Conservation (phyloP, 2,888 invertebrate genomes). For the Formica aserva region DNA sequence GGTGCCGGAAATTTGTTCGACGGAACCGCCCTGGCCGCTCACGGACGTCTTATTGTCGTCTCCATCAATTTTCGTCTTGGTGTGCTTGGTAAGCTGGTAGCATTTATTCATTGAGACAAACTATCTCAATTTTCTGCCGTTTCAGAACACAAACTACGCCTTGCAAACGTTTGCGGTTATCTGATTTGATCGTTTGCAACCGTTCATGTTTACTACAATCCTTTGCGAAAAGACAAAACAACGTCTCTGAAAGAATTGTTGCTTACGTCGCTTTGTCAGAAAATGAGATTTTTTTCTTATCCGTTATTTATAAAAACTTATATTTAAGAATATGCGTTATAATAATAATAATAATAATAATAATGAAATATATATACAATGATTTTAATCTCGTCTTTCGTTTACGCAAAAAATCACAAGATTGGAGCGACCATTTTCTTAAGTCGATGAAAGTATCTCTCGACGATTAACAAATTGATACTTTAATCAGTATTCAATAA, state of each 20-base stretch:
- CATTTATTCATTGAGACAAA: slow-evolving; percentile 14
- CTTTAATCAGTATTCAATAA: not conserved
- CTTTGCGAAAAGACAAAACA: not conserved
- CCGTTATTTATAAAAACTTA: not conserved
- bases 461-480: slow-evolving; percentile 8
- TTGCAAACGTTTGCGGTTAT: slow-evolving; percentile 2
- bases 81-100: slow-evolving; percentile 87
- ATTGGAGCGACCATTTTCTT: not conserved
- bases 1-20: slow-evolving; percentile 99
- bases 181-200: not conserved
- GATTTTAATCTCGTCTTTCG: not conserved
- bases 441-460: not conserved
- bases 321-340: not conserved
- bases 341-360: not conserved
- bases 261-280: not conserved
- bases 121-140: not conserved
- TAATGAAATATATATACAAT: not conserved
- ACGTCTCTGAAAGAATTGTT: not conserved
- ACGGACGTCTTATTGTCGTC: slow-evolving; percentile 95
- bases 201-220: not conserved
- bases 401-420: not conserved
- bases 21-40: slow-evolving; percentile 97
- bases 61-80: slow-evolving; percentile 97
- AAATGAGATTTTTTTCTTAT: not conserved
- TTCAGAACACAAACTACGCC: not conserved